Percentiles rank a stretch among this genome's conserved stretches.
Evolutionary conservation across 2,888 invertebrate genomes (phyloP).

Genomic region (Sarcophaga subvicina): DNA sequence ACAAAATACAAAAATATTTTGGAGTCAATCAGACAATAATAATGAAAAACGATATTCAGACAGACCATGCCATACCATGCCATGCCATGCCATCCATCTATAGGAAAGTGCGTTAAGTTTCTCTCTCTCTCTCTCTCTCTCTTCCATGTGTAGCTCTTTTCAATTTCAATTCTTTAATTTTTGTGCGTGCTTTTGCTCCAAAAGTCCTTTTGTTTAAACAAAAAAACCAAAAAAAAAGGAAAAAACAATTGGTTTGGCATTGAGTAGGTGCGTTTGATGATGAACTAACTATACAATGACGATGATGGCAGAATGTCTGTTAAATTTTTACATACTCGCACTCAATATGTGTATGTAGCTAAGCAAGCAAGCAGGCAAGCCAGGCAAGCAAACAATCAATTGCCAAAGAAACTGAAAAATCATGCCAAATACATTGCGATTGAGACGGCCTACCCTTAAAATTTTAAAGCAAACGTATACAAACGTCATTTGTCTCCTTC

Average conservation of each 20-base stretch:
- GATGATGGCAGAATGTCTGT: slow-evolving; percentile 60
- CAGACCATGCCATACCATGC: neutral
- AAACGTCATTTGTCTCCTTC: slow-evolving; percentile 50
- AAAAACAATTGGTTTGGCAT: slow-evolving; percentile 56
- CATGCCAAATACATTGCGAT: neutral
- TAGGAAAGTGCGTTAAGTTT: slow-evolving; percentile 26
- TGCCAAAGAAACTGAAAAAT: slow-evolving; percentile 22
- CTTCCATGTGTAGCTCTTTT: neutral
- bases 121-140: no score
- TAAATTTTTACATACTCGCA: slow-evolving; percentile 21
- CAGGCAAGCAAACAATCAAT: slow-evolving; percentile 54
- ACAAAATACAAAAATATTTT: neutral
- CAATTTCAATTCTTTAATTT: slow-evolving; percentile 38
- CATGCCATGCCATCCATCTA: neutral
- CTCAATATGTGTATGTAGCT: neutral
- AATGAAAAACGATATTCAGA: neutral
- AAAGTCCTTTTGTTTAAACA: slow-evolving; percentile 53
- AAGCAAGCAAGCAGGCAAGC: neutral
- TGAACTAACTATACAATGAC: slow-evolving; percentile 4
- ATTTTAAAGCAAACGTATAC: slow-evolving; percentile 32
- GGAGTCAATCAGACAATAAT: neutral
- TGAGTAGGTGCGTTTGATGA: slow-evolving; percentile 64
- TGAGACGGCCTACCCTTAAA: slow-evolving; percentile 31
- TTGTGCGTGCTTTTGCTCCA: slow-evolving; percentile 62
- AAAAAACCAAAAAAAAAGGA: slow-evolving; percentile 10